A percentile compares a stretch with the other conserved stretches of the same genome.
Evolutionary conservation across 2,797 vertebrate species (phyloP).

Genomic region (Gymnoscopelus microlampas): DNA sequence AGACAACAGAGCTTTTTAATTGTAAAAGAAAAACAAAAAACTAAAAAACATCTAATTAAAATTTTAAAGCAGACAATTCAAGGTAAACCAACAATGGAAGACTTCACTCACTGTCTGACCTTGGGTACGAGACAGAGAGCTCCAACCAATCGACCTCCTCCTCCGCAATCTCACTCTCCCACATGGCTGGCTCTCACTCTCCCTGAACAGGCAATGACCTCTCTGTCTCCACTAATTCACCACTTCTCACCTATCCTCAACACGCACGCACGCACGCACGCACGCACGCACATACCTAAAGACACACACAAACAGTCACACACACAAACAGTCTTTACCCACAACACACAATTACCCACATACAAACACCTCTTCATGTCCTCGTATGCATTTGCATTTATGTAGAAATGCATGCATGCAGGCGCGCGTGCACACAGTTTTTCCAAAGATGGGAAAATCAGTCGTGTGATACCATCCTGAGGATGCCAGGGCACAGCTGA

Average conservation of each 20-base stretch:
- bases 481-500: constrained; percentile 70
- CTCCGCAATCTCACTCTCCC: constrained; percentile 49
- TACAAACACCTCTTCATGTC: background rate
- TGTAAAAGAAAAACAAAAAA: no score
- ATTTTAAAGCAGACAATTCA: constrained; percentile 16
- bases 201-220: constrained; percentile 59
- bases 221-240: constrained; percentile 60
- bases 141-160: constrained; percentile 34
- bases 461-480: constrained; percentile 67
- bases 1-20: no score
- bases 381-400: constrained; percentile 11
- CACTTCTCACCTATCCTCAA: constrained; percentile 63
- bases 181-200: constrained; percentile 54
- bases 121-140: constrained; percentile 34
- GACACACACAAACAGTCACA: constrained; percentile 19
- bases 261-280: constrained; percentile 26
- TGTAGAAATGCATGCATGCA: background rate
- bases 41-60: no score
- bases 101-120: constrained; percentile 8
- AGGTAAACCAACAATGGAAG: constrained; percentile 29
- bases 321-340: constrained; percentile 15
- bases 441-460: constrained; percentile 41
- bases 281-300: constrained; percentile 5
- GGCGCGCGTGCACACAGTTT: constrained; percentile 1
- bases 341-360: constrained; percentile 5